Percentiles rank a stretch among this genome's conserved stretches.
Conservation (phyloP, 2,888 invertebrate species). For the Amblyteles armatorius region DNA sequence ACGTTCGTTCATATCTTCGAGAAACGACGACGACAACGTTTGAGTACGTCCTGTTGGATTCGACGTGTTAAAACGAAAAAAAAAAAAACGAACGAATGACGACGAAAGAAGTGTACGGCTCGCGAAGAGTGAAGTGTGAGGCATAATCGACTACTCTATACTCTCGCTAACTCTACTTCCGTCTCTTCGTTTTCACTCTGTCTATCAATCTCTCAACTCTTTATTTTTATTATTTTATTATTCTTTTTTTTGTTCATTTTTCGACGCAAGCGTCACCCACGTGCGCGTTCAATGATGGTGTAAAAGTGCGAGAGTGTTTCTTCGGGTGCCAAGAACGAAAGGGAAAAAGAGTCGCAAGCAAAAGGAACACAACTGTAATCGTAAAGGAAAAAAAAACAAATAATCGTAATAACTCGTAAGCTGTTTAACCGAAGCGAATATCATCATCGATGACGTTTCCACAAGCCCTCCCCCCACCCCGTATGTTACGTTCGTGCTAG, state of each 20-base stretch:
- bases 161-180: conserved; percentile 57
- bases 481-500: conserved; percentile 62
- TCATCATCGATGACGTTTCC: conserved; percentile 61
- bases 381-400: conserved; percentile 36
- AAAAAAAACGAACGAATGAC: conserved; percentile 37
- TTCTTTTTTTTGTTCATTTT: conserved; percentile 47
- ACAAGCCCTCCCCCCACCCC: conserved; percentile 2
- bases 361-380: conserved; percentile 61
- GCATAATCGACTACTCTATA: conserved; percentile 39
- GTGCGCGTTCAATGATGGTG: conserved; percentile 38
- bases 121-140: conserved; percentile 67
- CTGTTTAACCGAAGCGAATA: conserved; percentile 61
- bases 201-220: conserved; percentile 51
- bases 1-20: conserved; percentile 45
- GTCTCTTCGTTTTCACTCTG: conserved; percentile 60
- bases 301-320: conserved; percentile 53
- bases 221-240: conserved; percentile 43
- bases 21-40: conserved; percentile 43
- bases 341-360: conserved; percentile 38
- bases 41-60: conserved; percentile 32
- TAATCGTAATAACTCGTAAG: conserved; percentile 68
- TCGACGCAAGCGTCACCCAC: conserved; percentile 34
- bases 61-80: conserved; percentile 42
- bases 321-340: conserved; percentile 47
- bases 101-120: conserved; percentile 58